A percentile compares a stretch with the other conserved stretches of the same genome.
phyloP scores from a whole-genome alignment of 1,140 invertebrate species.

The Drosophila carrolli region DNA sequence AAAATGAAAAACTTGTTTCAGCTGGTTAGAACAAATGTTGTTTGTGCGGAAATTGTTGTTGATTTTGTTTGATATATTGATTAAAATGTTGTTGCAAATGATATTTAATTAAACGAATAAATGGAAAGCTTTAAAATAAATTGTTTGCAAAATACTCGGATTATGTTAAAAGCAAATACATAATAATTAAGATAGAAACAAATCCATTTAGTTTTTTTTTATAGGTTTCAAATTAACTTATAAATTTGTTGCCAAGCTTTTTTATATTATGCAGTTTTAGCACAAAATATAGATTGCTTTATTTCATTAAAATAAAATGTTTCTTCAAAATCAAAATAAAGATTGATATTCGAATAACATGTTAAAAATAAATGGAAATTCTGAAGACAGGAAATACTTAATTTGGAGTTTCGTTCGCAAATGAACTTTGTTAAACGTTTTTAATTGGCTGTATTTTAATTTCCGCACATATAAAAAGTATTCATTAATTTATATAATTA shows the following conservation, averaged over 20 bases:
- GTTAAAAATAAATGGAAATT: neutral
- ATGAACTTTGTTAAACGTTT: slow-evolving; percentile 1
- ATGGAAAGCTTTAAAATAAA: slow-evolving; percentile 6
- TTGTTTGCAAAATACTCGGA: slow-evolving; percentile 10
- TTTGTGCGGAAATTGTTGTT: slow-evolving; percentile 26
- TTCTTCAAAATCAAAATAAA: no score
- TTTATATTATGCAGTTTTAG: no score
- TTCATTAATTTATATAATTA: slow-evolving; percentile 39
- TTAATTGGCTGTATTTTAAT: slow-evolving; percentile 12
- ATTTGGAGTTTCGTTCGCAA: neutral
- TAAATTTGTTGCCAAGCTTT: no score
- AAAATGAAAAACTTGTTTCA: slow-evolving; percentile 56
- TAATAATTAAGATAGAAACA: neutral
- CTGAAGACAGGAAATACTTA: neutral
- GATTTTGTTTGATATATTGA: slow-evolving; percentile 32
- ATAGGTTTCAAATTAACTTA: no score
- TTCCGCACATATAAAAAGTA: slow-evolving; percentile 20
- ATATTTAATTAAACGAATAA: slow-evolving; percentile 22
- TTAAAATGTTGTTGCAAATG: slow-evolving; percentile 23
- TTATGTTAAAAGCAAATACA: neutral
- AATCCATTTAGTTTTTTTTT: neutral
- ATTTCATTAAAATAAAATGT: no score
- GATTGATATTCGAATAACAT: no score
- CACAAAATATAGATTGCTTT: no score
- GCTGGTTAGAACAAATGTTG: slow-evolving; percentile 20